Evolutionary conservation across 2,888 invertebrate genomes (phyloP).

Genomic region (Rotaria macrura): DNA sequence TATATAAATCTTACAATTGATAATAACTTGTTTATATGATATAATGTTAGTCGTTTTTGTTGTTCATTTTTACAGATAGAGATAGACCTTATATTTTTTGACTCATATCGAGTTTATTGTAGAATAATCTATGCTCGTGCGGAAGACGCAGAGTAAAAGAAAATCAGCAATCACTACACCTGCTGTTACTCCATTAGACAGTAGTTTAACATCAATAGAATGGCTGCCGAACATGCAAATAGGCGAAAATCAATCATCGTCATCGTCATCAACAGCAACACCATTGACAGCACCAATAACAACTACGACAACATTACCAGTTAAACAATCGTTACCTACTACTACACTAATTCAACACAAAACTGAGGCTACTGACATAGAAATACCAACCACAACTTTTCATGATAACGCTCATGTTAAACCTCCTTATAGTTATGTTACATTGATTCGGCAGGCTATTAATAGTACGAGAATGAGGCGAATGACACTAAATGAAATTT

Average conservation of each 20-base stretch:
- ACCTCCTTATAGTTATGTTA: slow-evolving; percentile 59
- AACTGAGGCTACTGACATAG: slow-evolving; percentile 29
- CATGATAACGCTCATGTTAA: neutral
- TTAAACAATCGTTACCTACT: slow-evolving; percentile 35
- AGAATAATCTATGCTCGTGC: neutral
- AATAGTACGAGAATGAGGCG: slow-evolving; percentile 59
- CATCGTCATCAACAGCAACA: slow-evolving; percentile 23
- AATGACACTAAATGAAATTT: slow-evolving; percentile 65
- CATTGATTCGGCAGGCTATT: slow-evolving; percentile 62
- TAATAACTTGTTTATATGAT: neutral
- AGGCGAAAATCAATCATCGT: neutral
- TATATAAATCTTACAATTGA: neutral
- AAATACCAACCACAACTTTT: neutral
- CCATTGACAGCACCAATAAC: slow-evolving; percentile 35
- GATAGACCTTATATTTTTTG: neutral
- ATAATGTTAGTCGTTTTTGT: neutral
- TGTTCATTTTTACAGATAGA: neutral
- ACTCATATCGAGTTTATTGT: neutral
- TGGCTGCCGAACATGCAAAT: slow-evolving; percentile 51
- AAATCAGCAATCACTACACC: neutral
- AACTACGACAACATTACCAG: slow-evolving; percentile 34
- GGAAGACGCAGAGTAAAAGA: slow-evolving; percentile 1
- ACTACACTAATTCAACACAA: slow-evolving; percentile 41
- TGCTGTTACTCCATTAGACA: slow-evolving; percentile 41
- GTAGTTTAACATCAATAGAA: slow-evolving; percentile 53